Conservation (phyloP, 1,140 invertebrate species). For the Apis florea region DNA sequence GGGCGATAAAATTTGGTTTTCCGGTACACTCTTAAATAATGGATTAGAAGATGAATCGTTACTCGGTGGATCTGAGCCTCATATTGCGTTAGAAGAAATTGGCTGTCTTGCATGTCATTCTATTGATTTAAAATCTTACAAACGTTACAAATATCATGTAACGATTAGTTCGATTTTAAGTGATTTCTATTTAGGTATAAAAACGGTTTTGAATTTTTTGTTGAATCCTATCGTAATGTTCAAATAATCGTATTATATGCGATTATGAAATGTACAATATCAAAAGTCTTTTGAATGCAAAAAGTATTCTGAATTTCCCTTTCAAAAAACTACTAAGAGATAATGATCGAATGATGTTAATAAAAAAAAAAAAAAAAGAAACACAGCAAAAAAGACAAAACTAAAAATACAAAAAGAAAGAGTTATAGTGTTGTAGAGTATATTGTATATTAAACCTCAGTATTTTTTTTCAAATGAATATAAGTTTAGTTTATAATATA, state of each 20-base stretch:
- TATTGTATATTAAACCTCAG: not conserved
- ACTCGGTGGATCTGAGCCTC: conserved; percentile 82
- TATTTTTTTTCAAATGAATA: not conserved
- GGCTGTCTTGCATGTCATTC: conserved; percentile 85
- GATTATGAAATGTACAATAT: conserved; percentile 20
- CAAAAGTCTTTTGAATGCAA: not conserved
- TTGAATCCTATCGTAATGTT: conserved; percentile 88
- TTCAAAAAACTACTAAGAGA: not conserved
- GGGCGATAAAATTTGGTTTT: conserved; percentile 87
- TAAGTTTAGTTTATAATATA: not conserved
- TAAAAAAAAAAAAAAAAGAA: not conserved
- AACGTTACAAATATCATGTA: conserved; percentile 76
- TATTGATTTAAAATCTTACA: conserved; percentile 80
- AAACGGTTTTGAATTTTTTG: conserved; percentile 88
- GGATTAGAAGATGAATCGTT: conserved; percentile 76
- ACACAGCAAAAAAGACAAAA: not conserved
- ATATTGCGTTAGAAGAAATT: conserved; percentile 83
- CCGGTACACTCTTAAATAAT: conserved; percentile 81
- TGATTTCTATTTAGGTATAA: conserved; percentile 84
- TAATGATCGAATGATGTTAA: not conserved
- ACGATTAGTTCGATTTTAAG: conserved; percentile 80
- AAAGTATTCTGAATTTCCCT: not conserved
- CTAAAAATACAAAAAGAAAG: not conserved
- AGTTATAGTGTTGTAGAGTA: not conserved
- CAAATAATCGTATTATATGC: conserved; percentile 79